Evolutionary conservation across 2,888 invertebrate species (phyloP).

Genomic region (Drosophila limbata): DNA sequence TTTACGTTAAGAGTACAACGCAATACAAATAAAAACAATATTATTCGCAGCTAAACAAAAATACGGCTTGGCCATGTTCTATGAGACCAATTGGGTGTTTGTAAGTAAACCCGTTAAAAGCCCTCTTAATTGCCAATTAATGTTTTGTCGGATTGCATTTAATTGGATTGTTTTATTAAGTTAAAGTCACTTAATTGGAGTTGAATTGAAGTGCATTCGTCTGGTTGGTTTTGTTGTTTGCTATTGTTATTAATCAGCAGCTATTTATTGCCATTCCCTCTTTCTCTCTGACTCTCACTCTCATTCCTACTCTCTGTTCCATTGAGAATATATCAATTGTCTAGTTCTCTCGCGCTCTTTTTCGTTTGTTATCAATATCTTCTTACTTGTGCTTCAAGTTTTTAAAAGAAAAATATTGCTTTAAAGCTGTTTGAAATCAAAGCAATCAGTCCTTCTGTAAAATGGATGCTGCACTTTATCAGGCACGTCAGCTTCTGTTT

Average conservation of each 20-base stretch:
- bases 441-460: conserved; percentile 20
- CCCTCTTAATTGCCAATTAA: conserved; percentile 37
- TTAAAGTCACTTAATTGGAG: conserved; percentile 11
- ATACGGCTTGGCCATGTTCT: conserved; percentile 69
- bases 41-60: neutral
- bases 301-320: conserved; percentile 10
- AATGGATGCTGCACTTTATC: conserved; percentile 41
- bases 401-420: neutral
- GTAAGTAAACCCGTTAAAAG: conserved; percentile 71
- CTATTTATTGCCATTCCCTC: conserved; percentile 30
- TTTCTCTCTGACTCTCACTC: conserved; percentile 24
- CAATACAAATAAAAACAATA: neutral
- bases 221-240: conserved; percentile 17
- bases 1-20: conserved; percentile 14
- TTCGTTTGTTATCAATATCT: neutral
- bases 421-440: conserved; percentile 13
- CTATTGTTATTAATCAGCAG: conserved; percentile 50
- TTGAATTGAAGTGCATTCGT: conserved; percentile 23
- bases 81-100: conserved; percentile 83
- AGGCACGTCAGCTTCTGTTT: conserved; percentile 52
- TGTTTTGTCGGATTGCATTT: conserved; percentile 9
- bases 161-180: conserved; percentile 32
- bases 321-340: conserved; percentile 13
- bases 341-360: conserved; percentile 10
- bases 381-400: neutral